These are phyloP conservation scores for Zonotrichia albicollis DNA, from an alignment of 2,797 vertebrate species.

Conservation along the genomic window DNA sequence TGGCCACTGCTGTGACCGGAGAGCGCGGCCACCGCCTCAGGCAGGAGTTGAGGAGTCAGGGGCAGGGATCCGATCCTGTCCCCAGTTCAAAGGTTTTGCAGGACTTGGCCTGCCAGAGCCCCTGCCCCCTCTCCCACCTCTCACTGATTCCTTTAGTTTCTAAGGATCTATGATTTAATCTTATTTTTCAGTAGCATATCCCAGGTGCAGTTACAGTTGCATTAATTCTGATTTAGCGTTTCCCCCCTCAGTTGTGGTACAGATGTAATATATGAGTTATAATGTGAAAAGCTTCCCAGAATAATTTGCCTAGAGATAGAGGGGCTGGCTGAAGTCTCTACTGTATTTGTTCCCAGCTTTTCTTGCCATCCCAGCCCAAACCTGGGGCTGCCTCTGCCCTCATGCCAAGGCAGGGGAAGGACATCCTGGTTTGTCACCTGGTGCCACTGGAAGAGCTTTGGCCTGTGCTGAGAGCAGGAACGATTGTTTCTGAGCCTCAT, in stretches of 20 bases:
- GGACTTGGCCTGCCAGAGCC: not conserved
- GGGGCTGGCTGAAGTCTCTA: conserved; percentile 34
- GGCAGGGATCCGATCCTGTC: not conserved
- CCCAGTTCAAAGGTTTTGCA: not conserved
- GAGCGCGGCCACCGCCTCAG: not conserved
- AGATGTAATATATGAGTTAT: conserved; percentile 49
- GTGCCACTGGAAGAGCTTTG: not conserved
- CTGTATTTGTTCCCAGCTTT: conserved; percentile 1
- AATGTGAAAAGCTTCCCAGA: conserved; percentile 67
- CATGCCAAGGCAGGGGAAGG: not conserved
- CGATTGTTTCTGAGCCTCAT: conserved; percentile 70
- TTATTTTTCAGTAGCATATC: conserved; percentile 62
- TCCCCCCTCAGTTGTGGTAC: conserved; percentile 53
- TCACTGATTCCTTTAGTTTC: conserved; percentile 11
- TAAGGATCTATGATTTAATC: conserved; percentile 38
- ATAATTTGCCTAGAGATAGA: conserved; percentile 33
- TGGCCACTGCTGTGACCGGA: not conserved
- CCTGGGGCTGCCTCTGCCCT: not conserved
- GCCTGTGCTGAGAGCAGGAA: conserved; percentile 59
- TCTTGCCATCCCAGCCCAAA: conserved; percentile 32
- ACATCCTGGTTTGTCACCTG: not conserved
- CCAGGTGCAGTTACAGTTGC: conserved; percentile 66
- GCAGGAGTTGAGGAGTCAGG: not conserved
- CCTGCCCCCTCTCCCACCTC: not conserved
- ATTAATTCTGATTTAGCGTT: conserved; percentile 59